These are phyloP conservation scores for Darevskia mixta DNA, from an alignment of 2,797 vertebrate genomes.

Conservation along the genomic window DNA sequence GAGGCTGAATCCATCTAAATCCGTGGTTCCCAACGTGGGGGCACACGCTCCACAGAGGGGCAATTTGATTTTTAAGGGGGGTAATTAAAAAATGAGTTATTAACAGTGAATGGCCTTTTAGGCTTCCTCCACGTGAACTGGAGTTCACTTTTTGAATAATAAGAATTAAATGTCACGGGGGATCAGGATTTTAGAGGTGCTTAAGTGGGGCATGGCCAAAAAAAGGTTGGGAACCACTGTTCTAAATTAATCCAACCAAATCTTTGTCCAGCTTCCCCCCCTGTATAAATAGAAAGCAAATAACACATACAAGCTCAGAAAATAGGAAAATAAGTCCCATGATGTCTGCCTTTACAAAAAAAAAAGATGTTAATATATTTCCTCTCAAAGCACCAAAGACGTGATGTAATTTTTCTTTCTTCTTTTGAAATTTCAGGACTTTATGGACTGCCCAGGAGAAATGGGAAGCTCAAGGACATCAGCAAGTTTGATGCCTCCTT, in stretches of 20 bases:
- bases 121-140: too few species aligned
- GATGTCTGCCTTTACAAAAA: neutral
- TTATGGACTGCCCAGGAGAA: conserved; percentile 91
- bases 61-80: too few species aligned
- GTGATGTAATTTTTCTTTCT: neutral
- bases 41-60: too few species aligned
- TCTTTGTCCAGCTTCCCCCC: neutral
- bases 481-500: conserved; percentile 93
- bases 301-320: conserved; percentile 1
- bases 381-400: neutral
- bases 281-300: neutral
- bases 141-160: too few species aligned
- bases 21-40: too few species aligned
- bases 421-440: conserved; percentile 82
- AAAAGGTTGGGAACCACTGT: too few species aligned
- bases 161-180: too few species aligned
- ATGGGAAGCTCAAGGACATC: conserved; percentile 96
- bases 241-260: neutral
- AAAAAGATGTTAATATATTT: neutral
- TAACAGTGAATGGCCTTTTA: too few species aligned
- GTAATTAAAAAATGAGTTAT: too few species aligned
- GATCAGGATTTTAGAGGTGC: too few species aligned
- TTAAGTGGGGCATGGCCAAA: too few species aligned
- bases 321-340: neutral
- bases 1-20: neutral